These are phyloP conservation scores for Eidolon helvum DNA, from an alignment of 2,113 vertebrate genomes.

Conservation along the genomic window DNA sequence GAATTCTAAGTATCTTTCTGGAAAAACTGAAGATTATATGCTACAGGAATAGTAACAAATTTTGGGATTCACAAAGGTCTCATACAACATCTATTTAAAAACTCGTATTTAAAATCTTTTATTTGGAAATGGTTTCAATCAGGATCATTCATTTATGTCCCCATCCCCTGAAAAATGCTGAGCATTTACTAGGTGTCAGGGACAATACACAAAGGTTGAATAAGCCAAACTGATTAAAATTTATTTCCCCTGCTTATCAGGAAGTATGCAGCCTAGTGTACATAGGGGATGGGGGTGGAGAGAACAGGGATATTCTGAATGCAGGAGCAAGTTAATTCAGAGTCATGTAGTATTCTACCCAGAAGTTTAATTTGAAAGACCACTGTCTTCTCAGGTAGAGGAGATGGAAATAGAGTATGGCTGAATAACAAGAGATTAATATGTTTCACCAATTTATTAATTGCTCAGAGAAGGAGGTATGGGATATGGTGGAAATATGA, in stretches of 20 bases:
- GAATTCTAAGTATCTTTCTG: slow-evolving; percentile 22
- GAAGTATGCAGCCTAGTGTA: not conserved
- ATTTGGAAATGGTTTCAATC: slow-evolving; percentile 24
- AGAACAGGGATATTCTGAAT: not conserved
- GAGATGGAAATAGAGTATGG: not conserved
- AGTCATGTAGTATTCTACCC: not conserved
- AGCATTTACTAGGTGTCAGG: not conserved
- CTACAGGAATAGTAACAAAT: not conserved
- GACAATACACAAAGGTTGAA: slow-evolving; percentile 11
- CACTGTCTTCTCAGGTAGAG: not conserved
- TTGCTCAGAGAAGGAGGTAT: not conserved
- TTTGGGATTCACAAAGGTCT: slow-evolving; percentile 21
- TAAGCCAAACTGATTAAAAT: slow-evolving; percentile 33
- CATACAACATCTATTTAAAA: slow-evolving; percentile 28
- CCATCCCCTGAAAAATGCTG: not conserved
- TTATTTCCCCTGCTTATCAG: not conserved
- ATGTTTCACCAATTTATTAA: not conserved
- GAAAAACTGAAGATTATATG: slow-evolving; percentile 36
- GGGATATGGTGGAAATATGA: not conserved
- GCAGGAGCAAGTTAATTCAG: not conserved
- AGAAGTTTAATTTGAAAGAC: slow-evolving; percentile 23
- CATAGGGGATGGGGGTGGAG: not conserved
- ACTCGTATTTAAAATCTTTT: not conserved
- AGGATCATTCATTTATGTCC: not conserved
- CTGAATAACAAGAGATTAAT: not conserved